Evolutionary conservation across 53 echinoderm and acorn worm species (phyloP).

Genomic region (Glandiceps talaboti): DNA sequence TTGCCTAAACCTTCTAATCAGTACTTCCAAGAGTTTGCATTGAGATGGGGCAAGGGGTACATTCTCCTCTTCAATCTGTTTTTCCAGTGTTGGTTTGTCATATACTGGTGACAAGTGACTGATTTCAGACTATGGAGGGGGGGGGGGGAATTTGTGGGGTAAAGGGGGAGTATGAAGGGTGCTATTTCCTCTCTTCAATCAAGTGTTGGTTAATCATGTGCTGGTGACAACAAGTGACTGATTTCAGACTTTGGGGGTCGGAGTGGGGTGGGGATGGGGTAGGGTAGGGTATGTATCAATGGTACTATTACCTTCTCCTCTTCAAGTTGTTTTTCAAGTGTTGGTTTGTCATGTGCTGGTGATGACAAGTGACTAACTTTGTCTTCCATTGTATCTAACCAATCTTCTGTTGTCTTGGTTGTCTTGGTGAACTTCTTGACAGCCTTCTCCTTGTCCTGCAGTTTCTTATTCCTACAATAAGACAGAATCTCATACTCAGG

Average conservation of each 20-base stretch:
- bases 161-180: too few species aligned
- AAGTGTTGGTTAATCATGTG: slow-evolving; percentile 79
- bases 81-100: slow-evolving; percentile 82
- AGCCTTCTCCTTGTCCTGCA: slow-evolving; percentile 21
- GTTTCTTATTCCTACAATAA: neutral
- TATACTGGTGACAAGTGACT: slow-evolving; percentile 63
- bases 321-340: slow-evolving; percentile 88
- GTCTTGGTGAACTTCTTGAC: slow-evolving; percentile 67
- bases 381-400: slow-evolving; percentile 81
- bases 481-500: too few species aligned
- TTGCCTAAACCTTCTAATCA: too few species aligned
- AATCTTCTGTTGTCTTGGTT: slow-evolving; percentile 41
- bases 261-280: too few species aligned
- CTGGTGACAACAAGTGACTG: slow-evolving; percentile 60
- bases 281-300: too few species aligned
- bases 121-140: too few species aligned
- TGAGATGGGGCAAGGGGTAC: too few species aligned
- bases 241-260: too few species aligned
- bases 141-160: too few species aligned
- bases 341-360: slow-evolving; percentile 73
- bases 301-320: slow-evolving; percentile 78
- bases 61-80: slow-evolving; percentile 89
- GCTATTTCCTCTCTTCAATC: slow-evolving; percentile 82
- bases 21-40: too few species aligned
- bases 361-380: slow-evolving; percentile 65